These are phyloP conservation scores for Chamaetylas fuelleborni DNA, from an alignment of 2,113 vertebrate genomes.

Conservation along the genomic window DNA sequence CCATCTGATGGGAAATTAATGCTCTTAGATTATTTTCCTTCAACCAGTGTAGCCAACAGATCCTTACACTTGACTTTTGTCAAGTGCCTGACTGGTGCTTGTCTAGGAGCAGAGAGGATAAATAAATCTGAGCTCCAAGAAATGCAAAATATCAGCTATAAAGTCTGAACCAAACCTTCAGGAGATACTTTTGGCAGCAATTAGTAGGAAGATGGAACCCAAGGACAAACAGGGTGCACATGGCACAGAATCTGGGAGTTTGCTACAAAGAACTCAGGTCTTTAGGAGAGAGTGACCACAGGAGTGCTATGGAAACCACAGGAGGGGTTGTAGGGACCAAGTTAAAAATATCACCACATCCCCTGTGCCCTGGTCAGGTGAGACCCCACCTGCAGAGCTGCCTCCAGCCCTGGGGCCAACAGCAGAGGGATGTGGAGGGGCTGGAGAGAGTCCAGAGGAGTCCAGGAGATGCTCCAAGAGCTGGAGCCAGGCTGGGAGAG, in stretches of 20 bases:
- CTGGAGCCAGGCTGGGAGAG: too few relatives aligned
- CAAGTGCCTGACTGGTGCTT: neutral
- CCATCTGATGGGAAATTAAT: neutral
- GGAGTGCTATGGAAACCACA: neutral
- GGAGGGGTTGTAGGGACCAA: neutral
- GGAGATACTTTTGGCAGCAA: neutral
- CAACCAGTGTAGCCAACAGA: neutral
- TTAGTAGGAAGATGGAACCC: neutral
- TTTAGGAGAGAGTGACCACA: neutral
- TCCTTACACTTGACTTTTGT: neutral
- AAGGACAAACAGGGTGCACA: neutral
- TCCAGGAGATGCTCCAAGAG: too few relatives aligned
- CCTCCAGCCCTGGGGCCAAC: neutral
- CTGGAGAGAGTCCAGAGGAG: too few relatives aligned
- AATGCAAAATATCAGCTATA: neutral
- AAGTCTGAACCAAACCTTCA: neutral
- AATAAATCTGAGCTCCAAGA: neutral
- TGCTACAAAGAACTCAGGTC: neutral
- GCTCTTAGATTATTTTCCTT: neutral
- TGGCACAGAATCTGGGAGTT: neutral
- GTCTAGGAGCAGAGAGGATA: neutral
- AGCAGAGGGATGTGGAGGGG: accelerated
- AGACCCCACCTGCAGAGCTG: neutral
- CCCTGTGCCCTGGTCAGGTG: neutral
- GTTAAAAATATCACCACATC: neutral